Conservation (phyloP, 2,797 vertebrate species). For the Borostomias antarcticus region DNA sequence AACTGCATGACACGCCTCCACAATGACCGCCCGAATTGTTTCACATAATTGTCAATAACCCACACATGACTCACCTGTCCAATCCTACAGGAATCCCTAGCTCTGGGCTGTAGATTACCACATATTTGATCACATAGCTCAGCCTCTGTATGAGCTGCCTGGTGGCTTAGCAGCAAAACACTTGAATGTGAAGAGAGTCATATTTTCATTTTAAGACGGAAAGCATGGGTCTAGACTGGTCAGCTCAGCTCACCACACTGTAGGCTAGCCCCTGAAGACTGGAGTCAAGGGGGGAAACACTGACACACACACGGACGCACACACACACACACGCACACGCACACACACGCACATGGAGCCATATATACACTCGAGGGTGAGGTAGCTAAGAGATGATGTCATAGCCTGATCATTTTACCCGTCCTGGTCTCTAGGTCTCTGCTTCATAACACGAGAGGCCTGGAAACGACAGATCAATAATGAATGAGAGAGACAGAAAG, state of each 20-base stretch:
- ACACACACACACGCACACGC: constrained; percentile 19
- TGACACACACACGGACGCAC: constrained; percentile 45
- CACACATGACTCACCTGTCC: too few relatives aligned
- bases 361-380: constrained; percentile 50
- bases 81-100: constrained; percentile 3
- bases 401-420: constrained; percentile 71
- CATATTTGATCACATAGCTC: constrained; percentile 7
- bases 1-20: constrained; percentile 46
- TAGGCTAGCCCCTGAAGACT: constrained; percentile 60
- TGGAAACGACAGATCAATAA: neutral
- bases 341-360: constrained; percentile 41
- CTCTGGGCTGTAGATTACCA: constrained; percentile 2
- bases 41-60: constrained; percentile 29
- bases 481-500: constrained; percentile 15
- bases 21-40: constrained; percentile 6
- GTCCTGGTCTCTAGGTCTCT: constrained; percentile 36
- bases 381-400: constrained; percentile 65
- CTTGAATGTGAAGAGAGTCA: constrained; percentile 4
- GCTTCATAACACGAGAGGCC: constrained; percentile 4
- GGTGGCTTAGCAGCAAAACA: constrained; percentile 7
- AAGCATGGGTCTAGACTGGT: constrained; percentile 63
- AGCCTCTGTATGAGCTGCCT: constrained; percentile 6
- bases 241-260: constrained; percentile 45
- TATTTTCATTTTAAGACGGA: constrained; percentile 26
- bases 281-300: constrained; percentile 56